Percentiles rank a stretch among this genome's conserved stretches.
phyloP scores from a whole-genome alignment of 2,113 vertebrate species.

The Plectropomus leopardus region DNA sequence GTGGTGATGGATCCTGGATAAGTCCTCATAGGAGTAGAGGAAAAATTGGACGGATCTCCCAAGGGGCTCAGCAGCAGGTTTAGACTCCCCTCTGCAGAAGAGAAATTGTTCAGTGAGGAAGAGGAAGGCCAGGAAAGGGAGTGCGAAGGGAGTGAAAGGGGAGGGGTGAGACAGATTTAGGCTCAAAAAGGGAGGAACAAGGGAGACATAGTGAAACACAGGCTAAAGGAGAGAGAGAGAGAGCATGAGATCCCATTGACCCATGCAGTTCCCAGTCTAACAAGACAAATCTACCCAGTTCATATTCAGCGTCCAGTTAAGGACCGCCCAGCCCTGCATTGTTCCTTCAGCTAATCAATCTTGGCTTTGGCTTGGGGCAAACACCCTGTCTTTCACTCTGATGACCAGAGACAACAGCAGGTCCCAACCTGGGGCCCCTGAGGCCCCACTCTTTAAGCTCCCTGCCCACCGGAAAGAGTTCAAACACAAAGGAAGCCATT shows the following conservation, averaged over 20 bases:
- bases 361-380: conserved; percentile 67
- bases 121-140: conserved; percentile 45
- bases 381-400: conserved; percentile 68
- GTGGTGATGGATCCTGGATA: conserved; percentile 22
- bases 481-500: conserved; percentile 80
- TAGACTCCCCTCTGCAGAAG: conserved; percentile 48
- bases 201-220: conserved; percentile 51
- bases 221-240: conserved; percentile 40
- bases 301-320: conserved; percentile 45
- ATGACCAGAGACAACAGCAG: conserved; percentile 71
- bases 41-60: conserved; percentile 9
- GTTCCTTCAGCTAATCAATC: conserved; percentile 77
- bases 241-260: conserved; percentile 69
- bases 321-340: conserved; percentile 46
- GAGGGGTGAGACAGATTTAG: conserved; percentile 46
- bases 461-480: conserved; percentile 74
- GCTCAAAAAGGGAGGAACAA: conserved; percentile 48
- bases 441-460: conserved; percentile 65
- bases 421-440: conserved; percentile 66
- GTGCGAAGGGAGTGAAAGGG: conserved; percentile 39
- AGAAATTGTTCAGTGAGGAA: conserved; percentile 58
- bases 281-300: conserved; percentile 60
- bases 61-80: conserved; percentile 29
- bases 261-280: conserved; percentile 53
- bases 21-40: conserved; percentile 46